Conservation (phyloP, 2,797 vertebrate genomes). For the Lepus oiostolus region DNA sequence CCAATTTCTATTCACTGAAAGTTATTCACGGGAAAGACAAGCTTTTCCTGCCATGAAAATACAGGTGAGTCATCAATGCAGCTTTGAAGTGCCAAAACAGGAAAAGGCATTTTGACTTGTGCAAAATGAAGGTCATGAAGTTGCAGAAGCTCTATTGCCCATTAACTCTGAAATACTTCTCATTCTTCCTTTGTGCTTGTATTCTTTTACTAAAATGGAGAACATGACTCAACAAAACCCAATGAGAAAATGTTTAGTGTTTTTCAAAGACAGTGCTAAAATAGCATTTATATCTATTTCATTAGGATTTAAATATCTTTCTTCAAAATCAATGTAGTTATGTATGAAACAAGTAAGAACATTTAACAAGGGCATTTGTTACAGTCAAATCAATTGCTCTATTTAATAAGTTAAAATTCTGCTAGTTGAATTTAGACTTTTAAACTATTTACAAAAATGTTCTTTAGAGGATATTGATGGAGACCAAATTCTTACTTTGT, state of each 20-base stretch:
- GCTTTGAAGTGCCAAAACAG: neutral
- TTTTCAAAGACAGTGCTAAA: slow-evolving; percentile 55
- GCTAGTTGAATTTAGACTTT: slow-evolving; percentile 26
- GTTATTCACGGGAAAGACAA: accelerated
- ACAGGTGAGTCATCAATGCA: neutral
- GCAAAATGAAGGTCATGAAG: neutral
- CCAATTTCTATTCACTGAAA: neutral
- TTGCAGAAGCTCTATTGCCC: neutral
- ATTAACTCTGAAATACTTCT: neutral
- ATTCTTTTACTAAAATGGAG: neutral
- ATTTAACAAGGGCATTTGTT: neutral
- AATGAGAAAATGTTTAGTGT: neutral
- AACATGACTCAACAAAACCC: neutral
- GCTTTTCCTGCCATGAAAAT: neutral
- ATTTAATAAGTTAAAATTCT: neutral
- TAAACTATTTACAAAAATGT: slow-evolving; percentile 18
- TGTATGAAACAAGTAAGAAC: slow-evolving; percentile 31
- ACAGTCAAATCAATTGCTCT: neutral
- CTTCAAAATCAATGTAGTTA: slow-evolving; percentile 50
- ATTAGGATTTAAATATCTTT: neutral
- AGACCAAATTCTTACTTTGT: slow-evolving; percentile 5
- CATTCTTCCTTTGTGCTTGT: neutral
- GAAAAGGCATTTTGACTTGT: neutral
- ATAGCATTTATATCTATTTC: slow-evolving; percentile 34
- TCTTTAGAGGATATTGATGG: slow-evolving; percentile 28